These are phyloP conservation scores for Phainopepla nitens DNA, from an alignment of 2,113 vertebrate species.

Conservation along the genomic window DNA sequence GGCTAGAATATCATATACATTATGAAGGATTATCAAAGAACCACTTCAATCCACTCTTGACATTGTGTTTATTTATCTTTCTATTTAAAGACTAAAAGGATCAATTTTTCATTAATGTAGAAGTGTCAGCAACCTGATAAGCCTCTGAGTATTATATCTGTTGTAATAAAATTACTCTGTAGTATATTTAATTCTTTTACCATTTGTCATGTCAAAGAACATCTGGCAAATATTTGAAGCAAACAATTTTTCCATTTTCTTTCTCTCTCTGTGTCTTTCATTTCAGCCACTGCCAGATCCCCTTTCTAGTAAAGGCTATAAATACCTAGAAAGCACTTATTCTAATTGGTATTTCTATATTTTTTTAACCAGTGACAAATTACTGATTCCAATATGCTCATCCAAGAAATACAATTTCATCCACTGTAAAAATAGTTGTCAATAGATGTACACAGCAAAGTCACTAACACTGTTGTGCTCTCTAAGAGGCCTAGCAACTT, in stretches of 20 bases:
- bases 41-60: neutral
- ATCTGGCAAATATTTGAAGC: neutral
- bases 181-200: neutral
- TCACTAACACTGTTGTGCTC: neutral
- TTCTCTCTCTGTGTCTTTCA: neutral
- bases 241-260: neutral
- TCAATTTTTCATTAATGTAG: neutral
- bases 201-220: neutral
- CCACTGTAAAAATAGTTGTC: neutral
- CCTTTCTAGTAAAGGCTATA: slow-evolving; percentile 39
- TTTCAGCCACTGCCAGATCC: neutral
- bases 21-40: neutral
- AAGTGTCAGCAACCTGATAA: neutral
- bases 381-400: neutral
- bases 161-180: neutral
- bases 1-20: neutral
- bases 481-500: neutral
- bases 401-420: neutral
- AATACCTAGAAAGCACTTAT: slow-evolving; percentile 35
- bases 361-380: slow-evolving; percentile 14
- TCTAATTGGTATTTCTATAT: slow-evolving; percentile 5
- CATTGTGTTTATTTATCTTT: neutral
- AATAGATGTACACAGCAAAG: neutral
- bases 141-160: neutral
- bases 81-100: neutral